A percentile compares a stretch with the other conserved stretches of the same genome.
Conservation (phyloP, 2,113 vertebrate species). For the Nycticryphes semicollaris region DNA sequence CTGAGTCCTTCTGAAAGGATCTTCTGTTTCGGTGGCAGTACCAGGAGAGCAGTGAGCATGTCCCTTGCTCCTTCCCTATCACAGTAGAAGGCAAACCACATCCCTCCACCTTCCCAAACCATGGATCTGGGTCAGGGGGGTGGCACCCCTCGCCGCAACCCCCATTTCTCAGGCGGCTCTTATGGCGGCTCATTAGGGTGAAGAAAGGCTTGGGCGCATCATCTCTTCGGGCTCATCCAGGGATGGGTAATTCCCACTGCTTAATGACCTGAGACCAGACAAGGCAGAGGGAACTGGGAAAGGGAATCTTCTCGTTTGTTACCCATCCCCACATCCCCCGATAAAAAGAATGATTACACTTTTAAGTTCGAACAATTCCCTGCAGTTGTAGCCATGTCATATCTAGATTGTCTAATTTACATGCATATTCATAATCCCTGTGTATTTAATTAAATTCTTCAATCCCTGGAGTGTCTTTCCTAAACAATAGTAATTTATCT, state of each 20-base stretch:
- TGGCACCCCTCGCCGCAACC: neutral
- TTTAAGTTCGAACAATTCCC: constrained; percentile 70
- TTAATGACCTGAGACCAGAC: constrained; percentile 63
- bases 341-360: constrained; percentile 65
- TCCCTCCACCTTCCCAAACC: neutral
- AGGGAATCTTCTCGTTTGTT: constrained; percentile 53
- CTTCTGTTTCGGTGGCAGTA: neutral
- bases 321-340: constrained; percentile 37
- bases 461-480: constrained; percentile 71
- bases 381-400: constrained; percentile 70
- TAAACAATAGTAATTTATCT: constrained; percentile 79
- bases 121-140: constrained; percentile 45
- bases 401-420: constrained; percentile 69
- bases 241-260: constrained; percentile 62
- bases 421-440: constrained; percentile 77
- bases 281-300: constrained; percentile 8
- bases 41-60: neutral
- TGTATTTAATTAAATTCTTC: constrained; percentile 78
- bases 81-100: neutral
- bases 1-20: neutral
- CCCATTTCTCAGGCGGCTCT: neutral
- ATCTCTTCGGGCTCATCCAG: neutral
- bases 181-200: constrained; percentile 34
- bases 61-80: neutral
- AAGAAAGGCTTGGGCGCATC: neutral